These are phyloP conservation scores for Atta colombica DNA, from an alignment of 1,140 invertebrate genomes.

Conservation along the genomic window DNA sequence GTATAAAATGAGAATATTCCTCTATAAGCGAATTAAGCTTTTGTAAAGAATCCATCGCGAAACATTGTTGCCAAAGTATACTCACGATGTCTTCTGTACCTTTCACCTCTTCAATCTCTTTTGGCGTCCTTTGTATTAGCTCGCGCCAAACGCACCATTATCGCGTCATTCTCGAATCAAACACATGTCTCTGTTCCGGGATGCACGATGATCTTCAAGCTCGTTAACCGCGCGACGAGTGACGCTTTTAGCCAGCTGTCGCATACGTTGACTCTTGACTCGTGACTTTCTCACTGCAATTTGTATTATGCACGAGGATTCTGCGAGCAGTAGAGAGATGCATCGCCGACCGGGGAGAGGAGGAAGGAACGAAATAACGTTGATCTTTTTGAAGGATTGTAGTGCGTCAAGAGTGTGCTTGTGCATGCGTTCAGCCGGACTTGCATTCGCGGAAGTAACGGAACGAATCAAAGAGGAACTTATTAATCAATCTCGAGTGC, in stretches of 20 bases:
- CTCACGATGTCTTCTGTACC: neutral
- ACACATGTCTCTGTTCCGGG: constrained; percentile 54
- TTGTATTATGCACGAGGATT: constrained; percentile 14
- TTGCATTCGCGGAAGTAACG: constrained; percentile 58
- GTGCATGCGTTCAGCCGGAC: neutral
- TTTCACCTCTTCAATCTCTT: constrained; percentile 45
- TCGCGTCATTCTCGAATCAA: constrained; percentile 59
- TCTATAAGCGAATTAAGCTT: neutral
- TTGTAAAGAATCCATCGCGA: neutral
- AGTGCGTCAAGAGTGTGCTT: neutral
- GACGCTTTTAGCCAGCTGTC: constrained; percentile 49
- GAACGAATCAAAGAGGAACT: constrained; percentile 17
- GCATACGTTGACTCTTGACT: constrained; percentile 53
- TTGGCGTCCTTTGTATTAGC: constrained; percentile 3
- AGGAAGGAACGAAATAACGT: neutral
- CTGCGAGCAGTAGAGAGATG: neutral
- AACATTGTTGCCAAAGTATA: neutral
- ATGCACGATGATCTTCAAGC: neutral
- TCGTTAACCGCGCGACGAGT: constrained; percentile 32
- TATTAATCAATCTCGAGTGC: constrained; percentile 18
- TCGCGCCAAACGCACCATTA: constrained; percentile 4
- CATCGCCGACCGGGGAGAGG: neutral
- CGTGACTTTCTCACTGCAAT: constrained; percentile 27
- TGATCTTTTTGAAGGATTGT: constrained; percentile 15
- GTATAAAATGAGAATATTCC: neutral